A percentile compares a stretch with the other conserved stretches of the same genome.
These are phyloP conservation scores for Hypomecis atomaria DNA, from an alignment of 2,888 invertebrate genomes.

Conservation along the genomic window DNA sequence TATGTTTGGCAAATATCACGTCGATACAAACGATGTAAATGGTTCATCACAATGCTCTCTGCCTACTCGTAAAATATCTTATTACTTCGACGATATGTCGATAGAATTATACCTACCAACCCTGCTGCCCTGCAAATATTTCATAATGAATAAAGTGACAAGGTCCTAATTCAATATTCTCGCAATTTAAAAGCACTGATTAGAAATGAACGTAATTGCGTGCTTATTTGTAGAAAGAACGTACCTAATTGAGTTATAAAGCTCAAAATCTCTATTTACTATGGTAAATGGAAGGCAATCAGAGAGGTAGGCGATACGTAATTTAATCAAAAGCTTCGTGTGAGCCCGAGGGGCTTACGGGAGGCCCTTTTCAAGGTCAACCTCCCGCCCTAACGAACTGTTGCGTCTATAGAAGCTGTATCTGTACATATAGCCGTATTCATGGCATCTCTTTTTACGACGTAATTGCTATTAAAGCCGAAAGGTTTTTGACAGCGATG, in stretches of 20 bases:
- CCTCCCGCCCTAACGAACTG: slow-evolving; percentile 32
- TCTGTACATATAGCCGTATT: background rate
- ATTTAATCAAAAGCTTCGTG: slow-evolving; percentile 37
- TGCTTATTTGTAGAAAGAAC: slow-evolving; percentile 4
- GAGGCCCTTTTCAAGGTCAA: slow-evolving; percentile 38
- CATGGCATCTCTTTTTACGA: slow-evolving; percentile 20
- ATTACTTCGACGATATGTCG: background rate
- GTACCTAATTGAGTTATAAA: slow-evolving; percentile 24
- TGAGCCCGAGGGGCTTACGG: slow-evolving; percentile 25
- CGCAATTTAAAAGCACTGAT: background rate
- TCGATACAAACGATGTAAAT: slow-evolving; percentile 33
- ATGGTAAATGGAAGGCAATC: slow-evolving; percentile 30
- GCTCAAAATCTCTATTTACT: slow-evolving; percentile 27
- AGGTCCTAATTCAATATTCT: no score
- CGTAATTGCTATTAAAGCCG: slow-evolving; percentile 25
- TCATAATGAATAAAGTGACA: no score
- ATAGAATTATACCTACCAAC: background rate
- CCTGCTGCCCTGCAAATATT: background rate
- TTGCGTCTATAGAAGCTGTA: slow-evolving; percentile 10
- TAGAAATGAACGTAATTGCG: background rate
- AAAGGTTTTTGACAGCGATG: slow-evolving; percentile 32
- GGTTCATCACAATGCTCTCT: slow-evolving; percentile 12
- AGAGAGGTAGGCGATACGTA: slow-evolving; percentile 26
- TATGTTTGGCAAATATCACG: slow-evolving; percentile 44
- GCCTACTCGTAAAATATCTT: slow-evolving; percentile 10